Conservation (phyloP, 2,888 invertebrate genomes). For the Rhagonycha fulva region DNA sequence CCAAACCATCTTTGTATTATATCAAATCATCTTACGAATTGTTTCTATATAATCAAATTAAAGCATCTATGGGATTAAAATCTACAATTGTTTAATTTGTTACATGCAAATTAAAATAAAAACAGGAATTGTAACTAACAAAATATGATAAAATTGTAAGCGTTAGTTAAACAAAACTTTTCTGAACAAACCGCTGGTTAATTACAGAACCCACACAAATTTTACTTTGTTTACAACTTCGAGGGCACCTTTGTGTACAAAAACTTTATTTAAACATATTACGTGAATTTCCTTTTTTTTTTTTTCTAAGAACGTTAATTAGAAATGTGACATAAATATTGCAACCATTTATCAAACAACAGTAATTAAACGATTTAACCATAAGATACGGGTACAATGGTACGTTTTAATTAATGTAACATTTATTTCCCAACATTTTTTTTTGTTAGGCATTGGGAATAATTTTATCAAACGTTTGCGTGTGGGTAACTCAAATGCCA, state of each 20-base stretch:
- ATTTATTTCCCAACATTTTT: neutral
- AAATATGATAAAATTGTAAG: neutral
- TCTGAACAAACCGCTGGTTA: neutral
- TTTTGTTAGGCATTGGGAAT: neutral
- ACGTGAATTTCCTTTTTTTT: neutral
- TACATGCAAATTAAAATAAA: no score
- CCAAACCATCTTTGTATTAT: no score
- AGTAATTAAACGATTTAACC: neutral
- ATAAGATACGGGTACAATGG: neutral
- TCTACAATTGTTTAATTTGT: no score
- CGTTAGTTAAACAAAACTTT: neutral
- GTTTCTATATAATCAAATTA: no score
- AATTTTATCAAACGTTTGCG: neutral
- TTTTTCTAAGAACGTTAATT: neutral
- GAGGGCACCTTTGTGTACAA: neutral
- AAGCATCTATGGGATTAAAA: no score
- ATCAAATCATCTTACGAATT: no score
- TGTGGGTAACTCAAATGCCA: neutral
- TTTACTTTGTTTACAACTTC: neutral
- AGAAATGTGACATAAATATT: neutral
- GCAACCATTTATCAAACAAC: neutral
- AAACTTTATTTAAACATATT: neutral
- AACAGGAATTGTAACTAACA: no score
- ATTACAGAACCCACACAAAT: neutral
- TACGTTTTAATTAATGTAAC: neutral